phyloP scores from a whole-genome alignment of 2,797 vertebrate genomes.

The Rachycentron canadum region DNA sequence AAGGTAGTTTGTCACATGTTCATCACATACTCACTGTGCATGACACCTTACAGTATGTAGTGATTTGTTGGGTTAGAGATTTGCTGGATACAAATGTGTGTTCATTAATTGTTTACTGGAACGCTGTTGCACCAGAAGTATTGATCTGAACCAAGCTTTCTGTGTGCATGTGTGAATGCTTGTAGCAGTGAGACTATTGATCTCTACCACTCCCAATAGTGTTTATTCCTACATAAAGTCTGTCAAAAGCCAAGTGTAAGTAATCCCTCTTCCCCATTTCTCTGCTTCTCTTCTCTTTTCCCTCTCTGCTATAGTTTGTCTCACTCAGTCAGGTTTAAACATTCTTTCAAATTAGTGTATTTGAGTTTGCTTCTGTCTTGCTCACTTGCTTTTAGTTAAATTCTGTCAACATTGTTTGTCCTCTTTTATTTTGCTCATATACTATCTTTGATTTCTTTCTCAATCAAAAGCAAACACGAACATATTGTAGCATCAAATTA shows the following conservation, averaged over 20 bases:
- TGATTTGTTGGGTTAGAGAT: constrained; percentile 68
- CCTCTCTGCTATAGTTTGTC: constrained; percentile 49
- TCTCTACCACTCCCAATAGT: constrained; percentile 74
- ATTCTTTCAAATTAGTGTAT: constrained; percentile 31
- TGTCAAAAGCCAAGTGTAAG: constrained; percentile 81
- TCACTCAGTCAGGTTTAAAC: constrained; percentile 52
- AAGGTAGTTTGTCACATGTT: constrained; percentile 19
- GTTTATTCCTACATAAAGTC: constrained; percentile 78
- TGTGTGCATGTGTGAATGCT: constrained; percentile 55
- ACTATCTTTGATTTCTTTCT: constrained; percentile 22
- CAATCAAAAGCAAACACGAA: constrained; percentile 3
- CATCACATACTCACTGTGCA: not conserved
- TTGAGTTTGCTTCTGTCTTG: constrained; percentile 23
- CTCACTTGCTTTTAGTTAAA: constrained; percentile 22
- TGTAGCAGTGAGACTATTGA: constrained; percentile 76
- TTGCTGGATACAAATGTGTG: constrained; percentile 77
- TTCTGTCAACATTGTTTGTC: constrained; percentile 16
- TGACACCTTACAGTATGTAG: constrained; percentile 46
- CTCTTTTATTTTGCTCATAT: constrained; percentile 23
- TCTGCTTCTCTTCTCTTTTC: constrained; percentile 39
- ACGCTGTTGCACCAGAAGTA: constrained; percentile 71
- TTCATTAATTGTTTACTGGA: constrained; percentile 84
- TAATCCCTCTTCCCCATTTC: constrained; percentile 67
- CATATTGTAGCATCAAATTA: constrained; percentile 42
- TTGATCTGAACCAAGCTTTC: constrained; percentile 63